These are phyloP conservation scores for Pterostichus niger DNA, from an alignment of 2,888 invertebrate species.

Conservation along the genomic window DNA sequence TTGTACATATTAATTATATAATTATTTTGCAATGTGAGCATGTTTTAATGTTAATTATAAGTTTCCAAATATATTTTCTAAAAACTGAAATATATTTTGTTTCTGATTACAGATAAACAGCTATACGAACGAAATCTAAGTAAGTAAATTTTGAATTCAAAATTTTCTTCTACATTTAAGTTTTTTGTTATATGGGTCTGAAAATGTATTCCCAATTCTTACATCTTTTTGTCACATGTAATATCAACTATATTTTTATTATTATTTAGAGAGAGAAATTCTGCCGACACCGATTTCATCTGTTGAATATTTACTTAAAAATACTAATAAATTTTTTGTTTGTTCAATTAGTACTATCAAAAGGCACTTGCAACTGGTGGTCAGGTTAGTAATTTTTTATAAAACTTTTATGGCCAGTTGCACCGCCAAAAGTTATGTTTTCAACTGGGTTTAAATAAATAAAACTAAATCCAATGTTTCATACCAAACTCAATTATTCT, in stretches of 20 bases:
- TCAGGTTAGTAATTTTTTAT: too few species aligned
- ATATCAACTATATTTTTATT: not conserved
- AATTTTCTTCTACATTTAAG: constrained; percentile 48
- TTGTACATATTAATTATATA: not conserved
- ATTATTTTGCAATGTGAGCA: constrained; percentile 41
- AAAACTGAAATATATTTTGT: constrained; percentile 60
- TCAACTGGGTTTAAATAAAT: too few species aligned
- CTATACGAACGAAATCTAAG: constrained; percentile 65
- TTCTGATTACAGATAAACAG: constrained; percentile 65
- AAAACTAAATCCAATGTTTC: too few species aligned
- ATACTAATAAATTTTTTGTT: too few species aligned
- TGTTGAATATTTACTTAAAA: not conserved
- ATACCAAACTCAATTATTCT: too few species aligned
- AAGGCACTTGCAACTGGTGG: too few species aligned
- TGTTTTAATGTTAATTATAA: constrained; percentile 42
- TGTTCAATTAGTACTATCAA: too few species aligned
- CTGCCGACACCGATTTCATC: too few species aligned
- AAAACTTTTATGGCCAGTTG: too few species aligned
- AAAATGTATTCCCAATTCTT: not conserved
- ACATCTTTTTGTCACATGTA: not conserved
- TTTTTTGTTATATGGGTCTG: not conserved
- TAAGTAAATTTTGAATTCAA: constrained; percentile 61
- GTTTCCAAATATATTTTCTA: constrained; percentile 42
- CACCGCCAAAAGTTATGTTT: too few species aligned
- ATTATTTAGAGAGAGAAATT: too few species aligned